phyloP scores from a whole-genome alignment of 2,113 vertebrate genomes.

The Mungos mungo region DNA sequence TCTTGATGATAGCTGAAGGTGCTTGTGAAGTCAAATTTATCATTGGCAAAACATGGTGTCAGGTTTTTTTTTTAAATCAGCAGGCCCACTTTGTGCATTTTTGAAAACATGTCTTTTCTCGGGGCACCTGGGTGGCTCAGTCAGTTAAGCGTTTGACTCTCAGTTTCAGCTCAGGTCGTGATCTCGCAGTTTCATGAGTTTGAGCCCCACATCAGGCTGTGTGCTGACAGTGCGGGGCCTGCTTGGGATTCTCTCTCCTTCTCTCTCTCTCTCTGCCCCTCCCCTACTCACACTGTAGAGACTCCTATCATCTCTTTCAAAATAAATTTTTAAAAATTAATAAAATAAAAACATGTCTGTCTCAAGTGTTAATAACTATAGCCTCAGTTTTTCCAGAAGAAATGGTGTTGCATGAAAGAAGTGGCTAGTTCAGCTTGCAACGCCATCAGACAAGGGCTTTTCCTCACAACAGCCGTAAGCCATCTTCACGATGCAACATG shows the following conservation, averaged over 20 bases:
- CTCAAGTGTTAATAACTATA: background rate
- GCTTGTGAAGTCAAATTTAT: background rate
- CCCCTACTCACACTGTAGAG: no score
- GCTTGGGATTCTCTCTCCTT: no score
- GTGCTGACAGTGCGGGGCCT: no score
- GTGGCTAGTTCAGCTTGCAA: background rate
- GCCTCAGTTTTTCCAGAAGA: background rate
- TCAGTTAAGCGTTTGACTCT: no score
- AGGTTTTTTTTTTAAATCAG: background rate
- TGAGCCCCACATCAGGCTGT: no score
- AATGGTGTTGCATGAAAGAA: background rate
- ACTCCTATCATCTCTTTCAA: no score
- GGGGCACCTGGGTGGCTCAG: no score
- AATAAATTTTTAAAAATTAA: no score
- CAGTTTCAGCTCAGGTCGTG: no score
- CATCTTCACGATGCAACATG: background rate
- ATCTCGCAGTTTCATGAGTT: no score
- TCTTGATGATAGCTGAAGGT: background rate
- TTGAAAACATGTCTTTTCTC: background rate
- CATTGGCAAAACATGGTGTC: background rate
- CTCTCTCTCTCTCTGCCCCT: no score
- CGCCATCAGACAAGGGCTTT: background rate
- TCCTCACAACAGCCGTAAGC: background rate
- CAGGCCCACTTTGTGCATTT: background rate
- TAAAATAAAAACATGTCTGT: background rate